Base-by-base conservation (phyloP, 2,113 vertebrate genomes). In the Oryzias celebensis region DNA sequence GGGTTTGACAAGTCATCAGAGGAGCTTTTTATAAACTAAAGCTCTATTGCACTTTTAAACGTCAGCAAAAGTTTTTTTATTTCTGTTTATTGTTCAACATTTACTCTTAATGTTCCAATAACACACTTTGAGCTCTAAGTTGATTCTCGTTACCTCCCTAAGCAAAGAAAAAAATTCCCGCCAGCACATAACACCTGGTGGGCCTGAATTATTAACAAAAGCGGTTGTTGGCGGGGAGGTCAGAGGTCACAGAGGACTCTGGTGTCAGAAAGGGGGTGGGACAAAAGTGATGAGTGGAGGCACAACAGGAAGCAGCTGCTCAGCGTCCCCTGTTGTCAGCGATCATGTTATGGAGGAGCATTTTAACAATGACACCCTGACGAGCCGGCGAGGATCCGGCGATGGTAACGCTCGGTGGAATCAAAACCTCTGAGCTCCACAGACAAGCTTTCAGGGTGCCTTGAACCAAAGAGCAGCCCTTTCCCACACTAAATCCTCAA, bases 261-360 rank as follows among this genome's bases (percentile, higher is more conserved):
- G 43, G 51, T 18, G 69, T 53, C 62, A 67, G 67, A 48, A 61
- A 24, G 75, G 16, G 60, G 57, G 47, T 2, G 45, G 20, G n/a
- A 54, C 48, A 14, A 52, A 65, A 72, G 68, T 47, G 81, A 51
- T 1, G 80, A 56, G 49, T 23, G 47, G 56, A 57, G 42, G 62
- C 52, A 47, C 49, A 45, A 52, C 69, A 71, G 77, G 81, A 79
- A 77, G 68, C 87, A 87, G 86, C 83, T 85, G 86, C 61, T 73
- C 50, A 28, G 41, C 58, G 5, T 68, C 68, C 26, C 62, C 17
- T 52, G 26, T 7, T 68, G 67, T 52, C 62, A 28, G 55, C 7
- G 57, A 60, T 68, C 47, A 10, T 45, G 56, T 59, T 56, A 61
- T 60, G 57, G 53, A 28, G 48, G 42, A 43, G 14, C 45, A 23